Percentiles rank a stretch among this genome's conserved stretches.
These are phyloP conservation scores for Linnaemya vulpina DNA, from an alignment of 2,888 invertebrate species.

Conservation along the genomic window DNA sequence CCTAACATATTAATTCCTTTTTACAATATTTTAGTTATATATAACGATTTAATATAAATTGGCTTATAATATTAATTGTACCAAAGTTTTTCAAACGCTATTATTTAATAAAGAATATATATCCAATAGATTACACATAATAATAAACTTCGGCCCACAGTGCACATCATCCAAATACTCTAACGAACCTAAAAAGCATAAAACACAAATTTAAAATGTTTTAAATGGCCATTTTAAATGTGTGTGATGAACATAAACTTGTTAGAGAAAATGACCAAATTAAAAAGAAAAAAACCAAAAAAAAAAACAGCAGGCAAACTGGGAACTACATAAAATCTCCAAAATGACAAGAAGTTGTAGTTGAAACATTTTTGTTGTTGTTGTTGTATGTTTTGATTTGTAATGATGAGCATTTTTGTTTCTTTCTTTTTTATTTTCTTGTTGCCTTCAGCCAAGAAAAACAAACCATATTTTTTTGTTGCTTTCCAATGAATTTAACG, in stretches of 20 bases:
- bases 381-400: constrained; percentile 38
- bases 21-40: no score
- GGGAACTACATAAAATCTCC: constrained; percentile 25
- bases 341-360: constrained; percentile 48
- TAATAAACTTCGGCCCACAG: not conserved
- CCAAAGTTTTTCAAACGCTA: no score
- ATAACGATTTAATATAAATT: no score
- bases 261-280: constrained; percentile 51
- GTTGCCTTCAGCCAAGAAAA: not conserved
- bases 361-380: constrained; percentile 23
- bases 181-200: constrained; percentile 18
- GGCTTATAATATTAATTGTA: no score
- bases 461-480: constrained; percentile 22
- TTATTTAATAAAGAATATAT: no score
- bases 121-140: no score
- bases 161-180: constrained; percentile 7
- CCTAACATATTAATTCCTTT: no score
- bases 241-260: constrained; percentile 53
- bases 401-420: constrained; percentile 37
- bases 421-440: no score
- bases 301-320: constrained; percentile 22
- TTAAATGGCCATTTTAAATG: constrained; percentile 55
- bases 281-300: not conserved
- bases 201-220: constrained; percentile 30
- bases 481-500: constrained; percentile 61